Base-by-base conservation (phyloP, 2,888 invertebrate species). In the Parnassius orleans region DNA sequence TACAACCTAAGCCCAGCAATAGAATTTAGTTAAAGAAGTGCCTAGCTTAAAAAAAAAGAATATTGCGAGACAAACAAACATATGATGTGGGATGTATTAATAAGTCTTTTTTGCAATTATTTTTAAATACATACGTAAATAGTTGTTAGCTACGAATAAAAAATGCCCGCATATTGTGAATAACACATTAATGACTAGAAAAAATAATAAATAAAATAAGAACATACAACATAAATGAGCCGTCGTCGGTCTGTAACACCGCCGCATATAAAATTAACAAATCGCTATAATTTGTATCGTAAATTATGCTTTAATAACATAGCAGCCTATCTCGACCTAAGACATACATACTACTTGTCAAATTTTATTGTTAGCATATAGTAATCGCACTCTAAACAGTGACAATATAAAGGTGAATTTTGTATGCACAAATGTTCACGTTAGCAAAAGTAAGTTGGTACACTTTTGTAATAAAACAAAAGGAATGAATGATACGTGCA, bases 261-360 rank as follows among this genome's bases (percentile, higher is more conserved):
- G 73, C 79, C 75, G 74, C 79, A 80, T 84, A 79, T 83, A 82
- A 85, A 86, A 89, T 89, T 88, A 88, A 87, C 88, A 88, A 90
- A 90, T 87, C 81, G 83, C 79, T 79, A 86, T 86, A 79, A 89
- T 87, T 89, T 87, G 75, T 83, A 83, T 81, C 78, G 83, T 83
- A 87, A 89, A 89, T 89, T 89, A 83, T 80, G 73, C 85, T 79
- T 75, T 89, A 89, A 90, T 88, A 89, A 88, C 81, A 86, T 75
- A 77, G 78, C 74, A 76, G 76, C 79, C 84, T 89, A 90, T 90
- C 89, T 85, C 72, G 72, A 79, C 78, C 80, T 80, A 81, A 88
- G 86, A 86, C 85, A 86, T 87, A n/a, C n/a, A n/a, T 85, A 55
- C 47, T 82, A 77, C 73, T 66, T 71, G 62, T 61, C 60, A 73